These are phyloP conservation scores for Tauraco erythrolophus DNA, from an alignment of 2,113 vertebrate genomes.

Conservation along the genomic window DNA sequence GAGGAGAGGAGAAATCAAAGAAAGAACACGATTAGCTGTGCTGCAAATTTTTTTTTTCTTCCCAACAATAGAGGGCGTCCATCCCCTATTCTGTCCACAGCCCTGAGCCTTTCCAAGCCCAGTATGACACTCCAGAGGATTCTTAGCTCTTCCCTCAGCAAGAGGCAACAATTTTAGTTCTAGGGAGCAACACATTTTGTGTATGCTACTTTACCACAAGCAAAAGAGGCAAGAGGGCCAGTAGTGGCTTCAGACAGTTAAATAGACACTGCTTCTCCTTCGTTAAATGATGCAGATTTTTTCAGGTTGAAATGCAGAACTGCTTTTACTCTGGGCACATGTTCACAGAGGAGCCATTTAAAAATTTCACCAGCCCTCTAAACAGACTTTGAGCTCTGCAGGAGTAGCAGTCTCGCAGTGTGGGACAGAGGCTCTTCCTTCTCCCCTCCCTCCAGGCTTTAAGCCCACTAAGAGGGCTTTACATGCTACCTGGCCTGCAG, in stretches of 20 bases:
- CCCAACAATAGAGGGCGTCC: constrained; percentile 72
- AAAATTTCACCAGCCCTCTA: background rate
- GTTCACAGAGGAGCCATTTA: background rate
- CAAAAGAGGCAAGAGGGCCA: background rate
- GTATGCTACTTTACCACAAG: background rate
- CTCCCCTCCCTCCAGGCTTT: background rate
- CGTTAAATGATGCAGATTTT: background rate
- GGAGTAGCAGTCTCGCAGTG: background rate
- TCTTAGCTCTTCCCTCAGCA: background rate
- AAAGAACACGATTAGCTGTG: background rate
- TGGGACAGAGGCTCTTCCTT: background rate
- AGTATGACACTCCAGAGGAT: background rate
- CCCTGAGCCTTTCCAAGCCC: background rate
- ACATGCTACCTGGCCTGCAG: background rate
- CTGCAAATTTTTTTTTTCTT: background rate
- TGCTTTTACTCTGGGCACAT: background rate
- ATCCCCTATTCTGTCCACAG: background rate
- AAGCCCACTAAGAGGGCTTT: background rate
- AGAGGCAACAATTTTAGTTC: background rate
- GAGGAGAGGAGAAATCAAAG: accelerated
- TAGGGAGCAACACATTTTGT: background rate
- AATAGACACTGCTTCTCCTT: background rate
- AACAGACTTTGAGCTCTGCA: background rate
- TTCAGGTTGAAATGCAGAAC: background rate
- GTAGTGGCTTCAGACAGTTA: background rate